Evolutionary conservation across 2,797 vertebrate species (phyloP), one percentile per base, ranked within the genome.

Genomic region (Tamandua tetradactyla): DNA sequence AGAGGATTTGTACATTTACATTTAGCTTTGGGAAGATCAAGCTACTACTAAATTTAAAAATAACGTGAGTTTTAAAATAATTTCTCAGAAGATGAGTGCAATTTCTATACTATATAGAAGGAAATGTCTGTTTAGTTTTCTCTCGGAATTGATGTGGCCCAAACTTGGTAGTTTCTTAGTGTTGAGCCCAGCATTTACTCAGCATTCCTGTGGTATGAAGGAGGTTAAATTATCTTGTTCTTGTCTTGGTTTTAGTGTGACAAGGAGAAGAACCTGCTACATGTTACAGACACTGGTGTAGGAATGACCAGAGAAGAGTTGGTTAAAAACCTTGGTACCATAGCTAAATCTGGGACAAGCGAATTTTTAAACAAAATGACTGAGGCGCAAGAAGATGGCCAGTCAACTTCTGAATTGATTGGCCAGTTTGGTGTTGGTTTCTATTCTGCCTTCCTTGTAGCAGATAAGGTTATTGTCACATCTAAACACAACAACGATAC

Each of bases 391-490:
- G 97, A 98, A 7, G 99, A 99, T 8, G 98, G 98, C 35, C 99
- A 99, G 98, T 99, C 99, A 42, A 99, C 99, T 22, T 99, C 99
- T 0, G 99, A 99, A 97, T 98, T 99, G 97, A 99, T 99, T 22
- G 99, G 99, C 57, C 99, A 99, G 98, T 99, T 99, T 83, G 99
- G 99, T 87, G 99, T 99, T 49, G 99, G 99, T 93, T 99, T 99
- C 98, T 99, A 99, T 97, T 99, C 99, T 7, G 99, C 99, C 96
- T 99, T 99, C 99, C 99, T 99, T 23, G 99, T 99, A 61, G 99
- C 99, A 4, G 99, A 99, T 98, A 99, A 99, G 94, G 99, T 99
- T 94, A 99, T 99, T 66, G 99, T 99, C 93, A 99, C 99, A 0
- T 99, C 99, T 4, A 99, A 99, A 98, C 99, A 99, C 98, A 99